A percentile compares a stretch with the other conserved stretches of the same genome.
phyloP scores from a whole-genome alignment of 2,113 vertebrate species.

The Morone saxatilis region DNA sequence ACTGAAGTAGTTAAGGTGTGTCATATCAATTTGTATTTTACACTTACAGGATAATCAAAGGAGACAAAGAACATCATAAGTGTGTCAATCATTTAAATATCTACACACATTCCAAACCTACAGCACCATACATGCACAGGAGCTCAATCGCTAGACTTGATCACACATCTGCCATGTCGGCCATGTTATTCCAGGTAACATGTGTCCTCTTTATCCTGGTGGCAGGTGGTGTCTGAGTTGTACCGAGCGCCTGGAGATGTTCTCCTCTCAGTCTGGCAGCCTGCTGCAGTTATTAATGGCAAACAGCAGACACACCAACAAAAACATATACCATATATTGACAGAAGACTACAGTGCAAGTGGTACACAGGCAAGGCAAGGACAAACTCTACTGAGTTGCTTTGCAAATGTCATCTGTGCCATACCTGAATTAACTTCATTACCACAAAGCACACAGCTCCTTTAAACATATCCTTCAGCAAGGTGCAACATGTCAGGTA shows the following conservation, averaged over 20 bases:
- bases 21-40: not conserved
- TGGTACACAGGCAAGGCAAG: not conserved
- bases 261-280: constrained; percentile 46
- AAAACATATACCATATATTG: constrained; percentile 31
- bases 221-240: constrained; percentile 50
- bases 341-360: constrained; percentile 12
- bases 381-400: not conserved
- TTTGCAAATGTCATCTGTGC: constrained; percentile 4
- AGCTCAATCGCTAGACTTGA: not conserved
- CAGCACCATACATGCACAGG: not conserved
- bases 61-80: not conserved
- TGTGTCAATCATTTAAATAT: not conserved
- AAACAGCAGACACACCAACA: constrained; percentile 43
- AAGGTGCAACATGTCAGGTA: not conserved
- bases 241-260: constrained; percentile 17
- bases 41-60: not conserved
- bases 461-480: not conserved
- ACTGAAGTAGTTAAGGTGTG: not conserved
- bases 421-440: not conserved
- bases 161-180: constrained; percentile 14
- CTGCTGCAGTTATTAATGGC: constrained; percentile 51
- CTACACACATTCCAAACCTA: not conserved
- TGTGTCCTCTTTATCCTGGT: constrained; percentile 26
- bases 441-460: not conserved
- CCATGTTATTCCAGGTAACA: constrained; percentile 32